Evolutionary conservation across 1,140 invertebrate genomes (phyloP).

Genomic region (Calephelis nemesis): DNA sequence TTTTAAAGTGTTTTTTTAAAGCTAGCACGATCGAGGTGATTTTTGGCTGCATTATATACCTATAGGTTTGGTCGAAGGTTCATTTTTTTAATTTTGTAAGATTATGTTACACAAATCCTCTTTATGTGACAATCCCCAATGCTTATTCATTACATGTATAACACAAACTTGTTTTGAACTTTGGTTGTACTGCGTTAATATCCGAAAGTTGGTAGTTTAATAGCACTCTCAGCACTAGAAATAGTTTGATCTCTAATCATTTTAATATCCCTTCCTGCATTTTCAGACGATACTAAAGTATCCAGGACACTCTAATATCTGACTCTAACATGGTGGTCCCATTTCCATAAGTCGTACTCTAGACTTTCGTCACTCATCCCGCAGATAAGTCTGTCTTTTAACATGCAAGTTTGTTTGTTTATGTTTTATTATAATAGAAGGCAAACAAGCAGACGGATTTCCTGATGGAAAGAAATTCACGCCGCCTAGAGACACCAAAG

Average conservation of each 20-base stretch:
- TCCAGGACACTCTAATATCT: conserved; percentile 33
- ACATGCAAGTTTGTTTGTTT: conserved; percentile 21
- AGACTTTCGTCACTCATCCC: conserved; percentile 35
- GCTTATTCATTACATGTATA: conserved; percentile 25
- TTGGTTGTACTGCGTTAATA: conserved; percentile 2
- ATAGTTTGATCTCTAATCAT: not conserved
- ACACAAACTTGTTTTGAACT: conserved; percentile 1
- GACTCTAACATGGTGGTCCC: conserved; percentile 7
- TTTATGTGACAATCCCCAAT: conserved; percentile 27
- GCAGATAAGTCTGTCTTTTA: conserved; percentile 37
- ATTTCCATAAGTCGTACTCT: conserved; percentile 37
- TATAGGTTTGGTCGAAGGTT: no score
- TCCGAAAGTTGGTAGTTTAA: not conserved
- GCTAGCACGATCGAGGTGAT: no score
- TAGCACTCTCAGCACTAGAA: not conserved
- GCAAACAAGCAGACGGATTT: no score
- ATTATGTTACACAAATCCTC: conserved; percentile 20
- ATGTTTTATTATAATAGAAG: no score
- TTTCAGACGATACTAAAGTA: conserved; percentile 26
- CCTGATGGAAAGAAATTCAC: no score
- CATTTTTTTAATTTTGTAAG: no score
- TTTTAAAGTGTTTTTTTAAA: no score
- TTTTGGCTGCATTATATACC: no score
- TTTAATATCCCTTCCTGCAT: not conserved
- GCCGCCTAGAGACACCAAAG: no score